A percentile compares a stretch with the other conserved stretches of the same genome.
Evolutionary conservation across 2,797 vertebrate genomes (phyloP).

Genomic region (Syndactyla subalaris): DNA sequence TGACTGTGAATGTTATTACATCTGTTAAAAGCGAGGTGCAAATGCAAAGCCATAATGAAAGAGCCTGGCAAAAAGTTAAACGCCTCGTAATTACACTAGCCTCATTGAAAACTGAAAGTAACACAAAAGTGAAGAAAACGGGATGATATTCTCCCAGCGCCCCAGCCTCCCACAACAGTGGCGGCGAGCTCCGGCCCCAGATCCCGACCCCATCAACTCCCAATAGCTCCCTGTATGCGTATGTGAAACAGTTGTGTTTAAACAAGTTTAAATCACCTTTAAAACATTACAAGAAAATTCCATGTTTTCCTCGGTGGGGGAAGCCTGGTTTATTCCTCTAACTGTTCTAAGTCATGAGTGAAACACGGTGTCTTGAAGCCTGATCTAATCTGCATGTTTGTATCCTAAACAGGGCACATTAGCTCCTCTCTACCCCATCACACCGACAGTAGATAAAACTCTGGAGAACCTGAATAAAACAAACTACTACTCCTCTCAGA

Average conservation of each 20-base stretch:
- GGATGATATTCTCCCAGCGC: not conserved
- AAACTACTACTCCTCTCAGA: constrained; percentile 80
- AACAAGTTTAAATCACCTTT: not conserved
- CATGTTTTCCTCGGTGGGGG: not conserved
- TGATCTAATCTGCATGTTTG: constrained; percentile 85
- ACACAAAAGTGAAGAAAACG: constrained; percentile 35
- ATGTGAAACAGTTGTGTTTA: not conserved
- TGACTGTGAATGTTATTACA: constrained; percentile 85
- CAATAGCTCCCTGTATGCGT: not conserved
- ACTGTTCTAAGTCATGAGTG: constrained; percentile 7
- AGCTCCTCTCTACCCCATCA: constrained; percentile 74
- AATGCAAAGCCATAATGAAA: constrained; percentile 78
- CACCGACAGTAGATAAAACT: constrained; percentile 82
- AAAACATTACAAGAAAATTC: not conserved
- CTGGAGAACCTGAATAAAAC: constrained; percentile 82
- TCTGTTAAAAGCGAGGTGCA: constrained; percentile 77
- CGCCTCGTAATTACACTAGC: constrained; percentile 76
- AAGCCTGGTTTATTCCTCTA: constrained; percentile 5
- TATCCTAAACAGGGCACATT: constrained; percentile 85
- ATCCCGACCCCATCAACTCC: not conserved
- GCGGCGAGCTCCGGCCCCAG: not conserved
- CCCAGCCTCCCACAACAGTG: not conserved
- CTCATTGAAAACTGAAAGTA: constrained; percentile 73
- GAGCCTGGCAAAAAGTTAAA: constrained; percentile 84
- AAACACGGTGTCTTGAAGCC: constrained; percentile 76